These are phyloP conservation scores for Macquaria australasica DNA, from an alignment of 2,113 vertebrate genomes.

Conservation along the genomic window DNA sequence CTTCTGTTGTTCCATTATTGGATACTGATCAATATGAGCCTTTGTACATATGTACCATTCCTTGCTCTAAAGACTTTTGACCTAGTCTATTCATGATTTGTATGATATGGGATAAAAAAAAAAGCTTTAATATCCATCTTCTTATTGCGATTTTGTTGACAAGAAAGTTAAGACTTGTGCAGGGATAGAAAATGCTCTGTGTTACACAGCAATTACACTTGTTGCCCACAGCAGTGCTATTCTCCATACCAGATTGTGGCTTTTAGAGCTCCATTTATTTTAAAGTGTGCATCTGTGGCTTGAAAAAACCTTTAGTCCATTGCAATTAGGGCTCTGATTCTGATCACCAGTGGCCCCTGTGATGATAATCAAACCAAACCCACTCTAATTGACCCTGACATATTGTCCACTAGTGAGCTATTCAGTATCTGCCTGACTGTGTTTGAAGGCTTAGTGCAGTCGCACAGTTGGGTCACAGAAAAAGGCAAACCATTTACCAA, in stretches of 20 bases:
- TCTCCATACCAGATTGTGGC: conserved; percentile 4
- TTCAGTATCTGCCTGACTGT: background rate
- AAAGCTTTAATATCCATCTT: background rate
- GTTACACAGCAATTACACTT: background rate
- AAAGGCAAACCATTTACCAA: background rate
- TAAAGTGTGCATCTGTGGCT: conserved; percentile 1
- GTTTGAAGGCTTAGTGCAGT: background rate
- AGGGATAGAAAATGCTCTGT: conserved; percentile 7
- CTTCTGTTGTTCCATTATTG: background rate
- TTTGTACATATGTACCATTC: background rate
- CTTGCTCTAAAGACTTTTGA: background rate
- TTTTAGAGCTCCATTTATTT: conserved; percentile 18
- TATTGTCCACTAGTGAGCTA: conserved; percentile 2
- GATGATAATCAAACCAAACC: conserved; percentile 34
- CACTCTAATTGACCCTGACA: conserved; percentile 12
- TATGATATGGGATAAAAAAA: background rate
- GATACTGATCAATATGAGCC: background rate
- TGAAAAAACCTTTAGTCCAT: conserved; percentile 15
- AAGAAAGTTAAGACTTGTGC: background rate
- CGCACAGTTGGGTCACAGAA: background rate
- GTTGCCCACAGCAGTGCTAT: background rate
- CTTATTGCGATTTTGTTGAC: background rate
- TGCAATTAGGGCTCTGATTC: conserved; percentile 15
- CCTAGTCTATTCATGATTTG: background rate
- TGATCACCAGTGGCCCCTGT: conserved; percentile 10